Percentiles rank a stretch among this genome's conserved stretches.
Evolutionary conservation across 2,113 vertebrate genomes (phyloP).

Genomic region (Scomber colias): DNA sequence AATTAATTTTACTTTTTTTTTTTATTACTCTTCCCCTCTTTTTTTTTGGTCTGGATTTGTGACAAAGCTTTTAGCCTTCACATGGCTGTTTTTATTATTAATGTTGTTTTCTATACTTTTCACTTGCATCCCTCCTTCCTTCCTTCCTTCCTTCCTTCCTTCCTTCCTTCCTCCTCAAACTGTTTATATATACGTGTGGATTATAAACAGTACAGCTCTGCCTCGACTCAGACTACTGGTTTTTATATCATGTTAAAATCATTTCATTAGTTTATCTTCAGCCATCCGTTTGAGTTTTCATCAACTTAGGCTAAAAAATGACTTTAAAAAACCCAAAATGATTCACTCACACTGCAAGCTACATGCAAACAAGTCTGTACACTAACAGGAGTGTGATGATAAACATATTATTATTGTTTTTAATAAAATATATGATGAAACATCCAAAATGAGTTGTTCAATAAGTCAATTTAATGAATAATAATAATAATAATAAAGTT

Average conservation of each 20-base stretch:
- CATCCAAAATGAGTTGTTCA: too few relatives aligned
- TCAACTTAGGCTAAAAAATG: neutral
- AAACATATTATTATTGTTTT: too few relatives aligned
- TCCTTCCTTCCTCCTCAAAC: conserved; percentile 10
- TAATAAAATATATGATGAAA: too few relatives aligned
- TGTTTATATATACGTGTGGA: conserved; percentile 70
- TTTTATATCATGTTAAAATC: conserved; percentile 33
- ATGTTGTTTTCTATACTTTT: conserved; percentile 51
- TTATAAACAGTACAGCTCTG: conserved; percentile 66
- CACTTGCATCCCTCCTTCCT: conserved; percentile 48
- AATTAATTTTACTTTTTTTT: conserved; percentile 82
- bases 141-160: neutral
- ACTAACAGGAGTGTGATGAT: too few relatives aligned
- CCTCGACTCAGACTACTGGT: conserved; percentile 46
- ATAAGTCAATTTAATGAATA: too few relatives aligned
- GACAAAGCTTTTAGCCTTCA: conserved; percentile 59
- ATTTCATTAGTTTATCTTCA: conserved; percentile 20
- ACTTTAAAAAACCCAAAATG: neutral
- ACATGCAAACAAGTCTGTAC: neutral
- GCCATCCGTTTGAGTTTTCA: neutral
- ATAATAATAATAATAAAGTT: too few relatives aligned
- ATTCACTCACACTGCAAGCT: conserved; percentile 17
- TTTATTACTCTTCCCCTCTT: conserved; percentile 55
- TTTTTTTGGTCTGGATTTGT: conserved; percentile 66
- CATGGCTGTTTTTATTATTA: conserved; percentile 48